A percentile compares a stretch with the other conserved stretches of the same genome.
These are phyloP conservation scores for Cryptotis parvus DNA, from an alignment of 2,113 vertebrate genomes.

Conservation along the genomic window DNA sequence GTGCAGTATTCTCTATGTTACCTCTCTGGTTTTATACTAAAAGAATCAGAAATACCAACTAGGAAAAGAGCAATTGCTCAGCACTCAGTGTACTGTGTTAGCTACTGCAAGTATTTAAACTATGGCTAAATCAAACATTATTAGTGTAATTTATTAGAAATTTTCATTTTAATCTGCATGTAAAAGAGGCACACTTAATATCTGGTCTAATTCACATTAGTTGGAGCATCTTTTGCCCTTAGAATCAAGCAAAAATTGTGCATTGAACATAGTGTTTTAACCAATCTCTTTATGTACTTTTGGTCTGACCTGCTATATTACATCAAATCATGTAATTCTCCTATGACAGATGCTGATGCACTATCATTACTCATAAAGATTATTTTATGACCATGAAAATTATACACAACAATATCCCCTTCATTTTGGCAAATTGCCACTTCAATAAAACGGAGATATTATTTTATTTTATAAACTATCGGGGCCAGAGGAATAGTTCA, in stretches of 20 bases:
- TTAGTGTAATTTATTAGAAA: neutral
- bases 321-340: neutral
- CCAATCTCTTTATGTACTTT: neutral
- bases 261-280: neutral
- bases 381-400: neutral
- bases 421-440: neutral
- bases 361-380: neutral
- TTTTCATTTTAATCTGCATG: neutral
- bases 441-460: neutral
- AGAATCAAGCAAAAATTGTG: neutral
- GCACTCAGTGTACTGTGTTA: neutral
- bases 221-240: neutral
- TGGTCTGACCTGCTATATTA: neutral
- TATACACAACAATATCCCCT: neutral
- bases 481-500: too few species aligned
- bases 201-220: neutral
- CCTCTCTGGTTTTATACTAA: neutral
- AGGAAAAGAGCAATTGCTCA: neutral
- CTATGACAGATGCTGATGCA: neutral
- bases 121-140: neutral
- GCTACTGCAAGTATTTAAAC: neutral
- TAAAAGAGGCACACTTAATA: neutral
- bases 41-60: neutral
- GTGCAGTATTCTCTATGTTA: neutral
- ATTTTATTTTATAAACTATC: too few species aligned